Evolutionary conservation across 1,140 invertebrate species (phyloP).

Genomic region (Luehdorfia chinensis): DNA sequence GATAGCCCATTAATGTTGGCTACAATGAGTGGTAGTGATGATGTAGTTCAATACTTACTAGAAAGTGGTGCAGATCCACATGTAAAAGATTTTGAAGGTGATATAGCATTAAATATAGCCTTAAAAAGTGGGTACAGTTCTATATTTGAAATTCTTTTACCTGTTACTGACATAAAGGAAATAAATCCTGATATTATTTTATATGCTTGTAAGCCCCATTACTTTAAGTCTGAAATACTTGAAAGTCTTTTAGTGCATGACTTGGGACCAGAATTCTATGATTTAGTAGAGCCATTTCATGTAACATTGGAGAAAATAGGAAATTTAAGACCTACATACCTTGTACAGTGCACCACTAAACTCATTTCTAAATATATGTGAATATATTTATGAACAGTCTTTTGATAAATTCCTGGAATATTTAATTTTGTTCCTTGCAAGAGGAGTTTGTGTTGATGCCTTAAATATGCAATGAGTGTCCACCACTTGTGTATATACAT

Average conservation of each 20-base stretch:
- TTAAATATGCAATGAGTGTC: conserved; percentile 57
- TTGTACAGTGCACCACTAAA: conserved; percentile 59
- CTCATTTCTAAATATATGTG: conserved; percentile 63
- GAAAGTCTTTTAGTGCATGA: conserved; percentile 53
- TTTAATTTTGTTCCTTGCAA: conserved; percentile 62
- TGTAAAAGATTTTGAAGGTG: conserved; percentile 46
- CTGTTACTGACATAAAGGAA: conserved; percentile 39
- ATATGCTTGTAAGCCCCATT: conserved; percentile 65
- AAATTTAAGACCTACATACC: conserved; percentile 42
- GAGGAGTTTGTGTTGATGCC: conserved; percentile 60
- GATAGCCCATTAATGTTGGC: conserved; percentile 63
- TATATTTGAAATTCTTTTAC: conserved; percentile 57
- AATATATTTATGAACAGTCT: conserved; percentile 65
- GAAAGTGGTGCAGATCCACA: conserved; percentile 59
- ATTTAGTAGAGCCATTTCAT: conserved; percentile 53
- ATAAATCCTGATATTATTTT: conserved; percentile 60
- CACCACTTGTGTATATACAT: conserved; percentile 70
- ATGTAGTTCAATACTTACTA: conserved; percentile 57
- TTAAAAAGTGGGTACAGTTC: conserved; percentile 40
- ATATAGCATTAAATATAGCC: conserved; percentile 54
- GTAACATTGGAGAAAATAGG: conserved; percentile 51
- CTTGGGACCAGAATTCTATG: conserved; percentile 64
- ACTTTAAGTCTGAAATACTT: conserved; percentile 63
- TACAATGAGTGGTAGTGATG: conserved; percentile 41
- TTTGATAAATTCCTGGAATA: conserved; percentile 56